Conservation (phyloP, 2,888 invertebrate species). For the Phytoseiulus persimilis region DNA sequence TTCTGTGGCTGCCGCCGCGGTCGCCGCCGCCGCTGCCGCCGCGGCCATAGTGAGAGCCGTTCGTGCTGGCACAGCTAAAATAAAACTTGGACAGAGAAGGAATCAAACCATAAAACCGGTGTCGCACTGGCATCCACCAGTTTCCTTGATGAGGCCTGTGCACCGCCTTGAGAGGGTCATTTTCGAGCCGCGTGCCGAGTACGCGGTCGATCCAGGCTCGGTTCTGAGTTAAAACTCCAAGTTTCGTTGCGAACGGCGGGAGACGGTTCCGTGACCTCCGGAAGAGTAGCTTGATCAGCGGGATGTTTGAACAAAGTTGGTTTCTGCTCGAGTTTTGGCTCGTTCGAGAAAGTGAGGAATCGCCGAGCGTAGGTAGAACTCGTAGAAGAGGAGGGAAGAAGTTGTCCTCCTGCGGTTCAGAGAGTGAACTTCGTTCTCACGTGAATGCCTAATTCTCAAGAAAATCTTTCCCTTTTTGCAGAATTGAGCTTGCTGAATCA, state of each 20-base stretch:
- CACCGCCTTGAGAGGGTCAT: neutral
- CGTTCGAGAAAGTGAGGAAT: no score
- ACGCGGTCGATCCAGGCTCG: no score
- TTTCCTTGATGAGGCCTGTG: neutral
- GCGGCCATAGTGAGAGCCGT: neutral
- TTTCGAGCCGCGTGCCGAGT: neutral
- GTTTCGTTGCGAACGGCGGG: no score
- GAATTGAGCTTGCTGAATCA: conserved; percentile 19
- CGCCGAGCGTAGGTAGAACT: no score
- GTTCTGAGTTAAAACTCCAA: no score
- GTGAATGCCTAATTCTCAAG: neutral
- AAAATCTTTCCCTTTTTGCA: neutral
- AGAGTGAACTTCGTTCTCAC: no score
- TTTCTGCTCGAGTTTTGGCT: no score
- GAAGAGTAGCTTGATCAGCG: no score
- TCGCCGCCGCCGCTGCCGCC: neutral
- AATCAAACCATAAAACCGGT: neutral
- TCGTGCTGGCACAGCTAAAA: neutral
- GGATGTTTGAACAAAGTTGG: no score
- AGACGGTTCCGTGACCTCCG: no score
- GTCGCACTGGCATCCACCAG: neutral
- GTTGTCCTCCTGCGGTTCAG: no score
- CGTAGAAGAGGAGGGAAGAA: no score
- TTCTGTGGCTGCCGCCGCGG: neutral
- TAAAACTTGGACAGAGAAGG: neutral